phyloP scores from a whole-genome alignment of 2,113 vertebrate genomes.

The Ceratotherium simum region DNA sequence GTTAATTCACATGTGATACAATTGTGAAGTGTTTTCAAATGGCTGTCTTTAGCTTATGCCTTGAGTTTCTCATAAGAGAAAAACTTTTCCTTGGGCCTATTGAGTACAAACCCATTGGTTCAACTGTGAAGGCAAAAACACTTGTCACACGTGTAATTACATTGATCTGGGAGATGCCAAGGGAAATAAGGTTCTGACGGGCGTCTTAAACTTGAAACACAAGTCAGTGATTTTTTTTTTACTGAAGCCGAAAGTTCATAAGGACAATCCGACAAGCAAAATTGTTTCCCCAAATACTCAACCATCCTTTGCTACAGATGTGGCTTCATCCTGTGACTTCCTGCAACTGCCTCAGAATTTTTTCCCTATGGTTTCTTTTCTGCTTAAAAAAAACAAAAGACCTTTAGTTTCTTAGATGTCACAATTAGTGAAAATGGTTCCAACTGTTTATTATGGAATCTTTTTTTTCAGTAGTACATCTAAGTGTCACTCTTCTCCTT shows the following conservation, averaged over 20 bases:
- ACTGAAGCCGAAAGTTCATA: neutral
- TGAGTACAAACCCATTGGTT: conserved; percentile 6
- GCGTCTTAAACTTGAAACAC: conserved; percentile 51
- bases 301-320: neutral
- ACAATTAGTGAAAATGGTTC: conserved; percentile 27
- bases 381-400: neutral
- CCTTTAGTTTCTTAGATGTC: conserved; percentile 20
- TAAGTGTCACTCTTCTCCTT: conserved; percentile 30
- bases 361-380: conserved; percentile 56
- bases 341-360: neutral
- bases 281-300: neutral
- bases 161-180: neutral
- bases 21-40: neutral
- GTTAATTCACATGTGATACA: neutral
- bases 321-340: neutral
- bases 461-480: conserved; percentile 43
- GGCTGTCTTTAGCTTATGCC: neutral
- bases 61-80: conserved; percentile 51
- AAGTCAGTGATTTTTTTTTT: conserved; percentile 8
- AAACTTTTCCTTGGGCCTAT: conserved; percentile 32
- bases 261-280: conserved; percentile 45
- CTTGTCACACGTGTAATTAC: conserved; percentile 3
- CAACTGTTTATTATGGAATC: conserved; percentile 45
- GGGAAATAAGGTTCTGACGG: conserved; percentile 38
- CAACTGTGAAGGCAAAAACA: neutral